Evolutionary conservation across 2,113 vertebrate species (phyloP).

Genomic region (Probosciger aterrimus): DNA sequence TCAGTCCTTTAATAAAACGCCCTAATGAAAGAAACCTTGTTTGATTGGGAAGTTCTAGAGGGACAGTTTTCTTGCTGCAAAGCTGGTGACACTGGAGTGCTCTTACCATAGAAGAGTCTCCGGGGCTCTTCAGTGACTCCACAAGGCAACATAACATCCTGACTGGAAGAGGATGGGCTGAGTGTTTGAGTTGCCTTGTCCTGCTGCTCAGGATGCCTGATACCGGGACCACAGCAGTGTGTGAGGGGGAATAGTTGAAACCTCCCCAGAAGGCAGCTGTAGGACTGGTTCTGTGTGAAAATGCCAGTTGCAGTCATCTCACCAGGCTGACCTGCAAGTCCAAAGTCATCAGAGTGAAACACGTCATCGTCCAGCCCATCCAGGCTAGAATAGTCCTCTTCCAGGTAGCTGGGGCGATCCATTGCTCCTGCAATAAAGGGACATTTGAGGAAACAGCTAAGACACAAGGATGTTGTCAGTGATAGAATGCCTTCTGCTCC

Average conservation of each 20-base stretch:
- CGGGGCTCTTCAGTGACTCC: slow-evolving; percentile 81
- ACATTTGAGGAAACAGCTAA: slow-evolving; percentile 35
- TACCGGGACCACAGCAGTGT: slow-evolving; percentile 81
- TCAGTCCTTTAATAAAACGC: not conserved
- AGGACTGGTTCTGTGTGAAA: slow-evolving; percentile 78
- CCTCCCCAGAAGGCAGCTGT: slow-evolving; percentile 74
- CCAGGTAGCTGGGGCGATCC: slow-evolving; percentile 76
- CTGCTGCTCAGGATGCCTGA: slow-evolving; percentile 75
- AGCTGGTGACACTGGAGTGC: slow-evolving; percentile 57
- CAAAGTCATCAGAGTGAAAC: slow-evolving; percentile 80
- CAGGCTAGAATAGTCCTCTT: slow-evolving; percentile 69
- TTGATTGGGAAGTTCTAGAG: not conserved
- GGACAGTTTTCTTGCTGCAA: slow-evolving; percentile 55
- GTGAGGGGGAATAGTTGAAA: slow-evolving; percentile 81
- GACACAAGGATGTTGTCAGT: slow-evolving; percentile 20
- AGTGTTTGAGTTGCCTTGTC: slow-evolving; percentile 85
- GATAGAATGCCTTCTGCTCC: not conserved
- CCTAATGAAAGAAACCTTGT: slow-evolving; percentile 43
- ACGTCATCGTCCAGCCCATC: slow-evolving; percentile 83
- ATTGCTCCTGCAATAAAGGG: slow-evolving; percentile 74
- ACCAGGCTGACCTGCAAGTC: slow-evolving; percentile 73
- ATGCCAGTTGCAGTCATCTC: slow-evolving; percentile 76
- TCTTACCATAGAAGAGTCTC: slow-evolving; percentile 85
- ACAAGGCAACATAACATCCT: slow-evolving; percentile 83
- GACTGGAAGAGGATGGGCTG: slow-evolving; percentile 77